Evolutionary conservation across 2,888 invertebrate genomes (phyloP).

Genomic region (Teinopalpus imperialis): DNA sequence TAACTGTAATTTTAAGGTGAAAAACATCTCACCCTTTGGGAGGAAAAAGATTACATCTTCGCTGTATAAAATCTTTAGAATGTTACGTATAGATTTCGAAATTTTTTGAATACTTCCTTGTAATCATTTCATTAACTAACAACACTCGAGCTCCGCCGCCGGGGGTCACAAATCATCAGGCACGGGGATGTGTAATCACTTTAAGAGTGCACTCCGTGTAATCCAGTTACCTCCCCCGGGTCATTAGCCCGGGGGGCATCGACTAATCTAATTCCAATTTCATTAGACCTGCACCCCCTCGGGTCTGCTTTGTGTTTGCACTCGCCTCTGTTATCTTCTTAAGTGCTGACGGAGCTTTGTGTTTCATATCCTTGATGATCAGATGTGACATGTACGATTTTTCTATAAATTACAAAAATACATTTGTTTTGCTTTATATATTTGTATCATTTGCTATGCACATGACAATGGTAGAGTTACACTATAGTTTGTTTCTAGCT

Average conservation of each 20-base stretch:
- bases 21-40: too few species aligned
- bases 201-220: constrained; percentile 35
- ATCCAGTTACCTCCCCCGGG: constrained; percentile 38
- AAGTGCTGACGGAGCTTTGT: constrained; percentile 24
- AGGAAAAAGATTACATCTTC: too few species aligned
- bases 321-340: constrained; percentile 7
- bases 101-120: too few species aligned
- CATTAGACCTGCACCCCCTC: constrained; percentile 35
- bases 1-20: too few species aligned
- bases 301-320: constrained; percentile 12
- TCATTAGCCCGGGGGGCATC: constrained; percentile 35
- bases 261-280: constrained; percentile 41
- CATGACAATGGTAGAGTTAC: too few species aligned
- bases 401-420: too few species aligned
- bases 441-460: too few species aligned
- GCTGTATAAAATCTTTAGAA: too few species aligned
- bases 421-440: too few species aligned
- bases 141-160: constrained; percentile 32
- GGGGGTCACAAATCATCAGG: constrained; percentile 58
- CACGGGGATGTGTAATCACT: constrained; percentile 37
- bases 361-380: constrained; percentile 12
- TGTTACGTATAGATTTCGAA: too few species aligned
- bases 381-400: constrained; percentile 8
- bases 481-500: too few species aligned
- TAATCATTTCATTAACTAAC: constrained; percentile 19